Conservation (phyloP, 2,113 vertebrate genomes). For the Addax nasomaculatus region DNA sequence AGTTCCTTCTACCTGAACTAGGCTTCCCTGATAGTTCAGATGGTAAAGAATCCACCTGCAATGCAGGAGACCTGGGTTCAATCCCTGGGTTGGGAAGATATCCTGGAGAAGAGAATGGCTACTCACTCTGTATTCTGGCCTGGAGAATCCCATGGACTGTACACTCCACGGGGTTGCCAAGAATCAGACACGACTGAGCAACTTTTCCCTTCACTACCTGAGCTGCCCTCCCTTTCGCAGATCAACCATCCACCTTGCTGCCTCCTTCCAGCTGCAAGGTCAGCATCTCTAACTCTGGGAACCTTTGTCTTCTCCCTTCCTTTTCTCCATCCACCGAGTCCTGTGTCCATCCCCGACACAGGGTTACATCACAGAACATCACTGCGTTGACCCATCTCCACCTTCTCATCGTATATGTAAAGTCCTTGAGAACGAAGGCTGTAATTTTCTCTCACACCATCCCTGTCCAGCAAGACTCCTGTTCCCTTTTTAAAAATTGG, state of each 20-base stretch:
- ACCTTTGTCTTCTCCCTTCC: not conserved
- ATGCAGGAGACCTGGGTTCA: not conserved
- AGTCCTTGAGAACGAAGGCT: not conserved
- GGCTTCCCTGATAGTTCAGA: not conserved
- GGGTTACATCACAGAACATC: not conserved
- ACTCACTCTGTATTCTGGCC: not conserved
- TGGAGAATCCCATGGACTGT: not conserved
- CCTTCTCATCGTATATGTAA: not conserved
- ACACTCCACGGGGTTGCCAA: not conserved
- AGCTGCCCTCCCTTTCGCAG: not conserved
- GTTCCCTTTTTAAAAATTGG: not conserved
- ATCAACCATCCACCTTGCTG: not conserved
- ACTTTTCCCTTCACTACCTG: not conserved
- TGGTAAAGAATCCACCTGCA: not conserved
- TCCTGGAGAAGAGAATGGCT: not conserved
- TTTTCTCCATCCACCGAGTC: rapidly evolving
- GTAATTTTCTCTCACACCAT: not conserved
- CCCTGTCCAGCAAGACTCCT: not conserved
- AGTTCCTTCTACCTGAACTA: not conserved
- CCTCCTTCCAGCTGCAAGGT: not conserved
- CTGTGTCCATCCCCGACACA: not conserved
- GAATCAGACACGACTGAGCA: not conserved
- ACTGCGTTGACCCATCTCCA: not conserved
- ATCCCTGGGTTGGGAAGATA: not conserved
- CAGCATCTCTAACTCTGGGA: not conserved